These are phyloP conservation scores for Nasonia vitripennis DNA, from an alignment of 1,140 invertebrate species.

Conservation along the genomic window DNA sequence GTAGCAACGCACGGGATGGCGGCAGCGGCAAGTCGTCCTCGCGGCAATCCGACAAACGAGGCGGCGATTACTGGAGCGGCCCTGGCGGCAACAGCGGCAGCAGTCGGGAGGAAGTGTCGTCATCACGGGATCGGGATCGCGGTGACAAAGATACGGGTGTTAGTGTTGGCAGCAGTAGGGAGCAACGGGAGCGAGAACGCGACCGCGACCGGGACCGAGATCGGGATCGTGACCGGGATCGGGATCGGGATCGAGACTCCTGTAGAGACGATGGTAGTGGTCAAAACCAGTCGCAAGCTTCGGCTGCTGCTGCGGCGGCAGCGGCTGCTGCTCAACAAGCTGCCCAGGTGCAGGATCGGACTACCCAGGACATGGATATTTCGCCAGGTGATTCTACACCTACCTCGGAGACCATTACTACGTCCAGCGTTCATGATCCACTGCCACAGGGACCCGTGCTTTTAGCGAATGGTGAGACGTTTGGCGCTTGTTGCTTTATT, in stretches of 20 bases:
- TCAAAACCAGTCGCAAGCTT: slow-evolving; percentile 10
- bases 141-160: slow-evolving; percentile 55
- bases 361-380: slow-evolving; percentile 88
- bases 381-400: slow-evolving; percentile 89
- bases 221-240: slow-evolving; percentile 61
- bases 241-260: slow-evolving; percentile 67
- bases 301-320: neutral
- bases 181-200: slow-evolving; percentile 68
- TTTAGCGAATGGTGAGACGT: slow-evolving; percentile 76
- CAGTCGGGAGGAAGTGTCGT: slow-evolving; percentile 31
- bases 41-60: slow-evolving; percentile 73
- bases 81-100: slow-evolving; percentile 56
- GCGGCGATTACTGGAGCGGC: slow-evolving; percentile 35
- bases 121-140: slow-evolving; percentile 56
- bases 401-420: slow-evolving; percentile 79
- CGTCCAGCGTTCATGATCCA: slow-evolving; percentile 68
- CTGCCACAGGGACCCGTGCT: slow-evolving; percentile 77
- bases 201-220: slow-evolving; percentile 69
- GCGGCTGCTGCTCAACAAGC: neutral
- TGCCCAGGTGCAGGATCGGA: slow-evolving; percentile 65
- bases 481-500: neutral
- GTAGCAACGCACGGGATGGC: slow-evolving; percentile 71
- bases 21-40: slow-evolving; percentile 69
- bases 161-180: slow-evolving; percentile 64
- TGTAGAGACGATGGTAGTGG: slow-evolving; percentile 64